Evolutionary conservation across 92 coral and sea anemone genomes (phyloP).

Genomic region (Paramuricea clavata): DNA sequence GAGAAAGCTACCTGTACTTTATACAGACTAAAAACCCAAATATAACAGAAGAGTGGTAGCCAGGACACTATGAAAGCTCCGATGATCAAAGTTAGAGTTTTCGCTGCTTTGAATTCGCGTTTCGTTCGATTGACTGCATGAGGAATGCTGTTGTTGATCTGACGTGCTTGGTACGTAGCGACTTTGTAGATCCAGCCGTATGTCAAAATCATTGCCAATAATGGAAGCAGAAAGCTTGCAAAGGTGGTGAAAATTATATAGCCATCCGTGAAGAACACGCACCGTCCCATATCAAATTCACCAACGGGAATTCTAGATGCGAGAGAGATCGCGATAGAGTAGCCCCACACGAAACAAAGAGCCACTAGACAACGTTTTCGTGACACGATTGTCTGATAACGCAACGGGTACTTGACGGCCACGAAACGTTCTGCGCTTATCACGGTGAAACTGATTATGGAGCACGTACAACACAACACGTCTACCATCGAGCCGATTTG

Average conservation of each 20-base stretch:
- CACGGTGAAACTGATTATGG: constrained; percentile 80
- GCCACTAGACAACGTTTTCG: constrained; percentile 70
- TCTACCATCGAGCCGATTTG: constrained; percentile 80
- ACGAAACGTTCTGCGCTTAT: constrained; percentile 91
- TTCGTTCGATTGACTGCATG: constrained; percentile 47
- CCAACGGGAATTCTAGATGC: constrained; percentile 74
- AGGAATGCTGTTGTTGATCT: constrained; percentile 69
- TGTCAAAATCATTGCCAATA: constrained; percentile 72
- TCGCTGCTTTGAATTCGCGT: constrained; percentile 91
- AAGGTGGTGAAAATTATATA: constrained; percentile 78
- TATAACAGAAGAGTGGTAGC: constrained; percentile 78
- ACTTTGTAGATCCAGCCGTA: constrained; percentile 83
- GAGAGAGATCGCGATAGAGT: constrained; percentile 62
- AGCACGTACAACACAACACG: constrained; percentile 83
- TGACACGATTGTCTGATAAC: constrained; percentile 78
- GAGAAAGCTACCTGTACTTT: not conserved
- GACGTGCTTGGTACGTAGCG: constrained; percentile 79
- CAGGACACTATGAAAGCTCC: constrained; percentile 88
- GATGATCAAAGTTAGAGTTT: constrained; percentile 87
- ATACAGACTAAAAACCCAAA: constrained; percentile 13
- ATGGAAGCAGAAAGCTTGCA: constrained; percentile 82
- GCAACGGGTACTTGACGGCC: constrained; percentile 85
- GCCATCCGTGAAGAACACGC: constrained; percentile 81
- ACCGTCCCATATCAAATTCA: constrained; percentile 21
- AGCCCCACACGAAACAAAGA: constrained; percentile 80